phyloP scores from a whole-genome alignment of 2,113 vertebrate species.

The Prietella phreatophila region DNA sequence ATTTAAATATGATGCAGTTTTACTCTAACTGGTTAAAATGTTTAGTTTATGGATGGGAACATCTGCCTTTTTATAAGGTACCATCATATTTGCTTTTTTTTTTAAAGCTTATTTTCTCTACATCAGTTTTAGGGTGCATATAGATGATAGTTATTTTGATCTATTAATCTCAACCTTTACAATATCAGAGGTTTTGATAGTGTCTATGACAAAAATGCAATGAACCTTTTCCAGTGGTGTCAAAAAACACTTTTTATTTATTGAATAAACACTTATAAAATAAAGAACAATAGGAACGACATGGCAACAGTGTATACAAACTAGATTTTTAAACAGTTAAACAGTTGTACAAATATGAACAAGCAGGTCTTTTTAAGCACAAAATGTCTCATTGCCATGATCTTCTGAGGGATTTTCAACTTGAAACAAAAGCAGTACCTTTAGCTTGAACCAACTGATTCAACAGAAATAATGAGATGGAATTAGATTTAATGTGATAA shows the following conservation, averaged over 20 bases:
- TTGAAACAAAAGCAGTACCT: background rate
- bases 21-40: background rate
- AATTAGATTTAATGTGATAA: background rate
- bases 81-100: background rate
- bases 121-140: background rate
- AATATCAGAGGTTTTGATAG: background rate
- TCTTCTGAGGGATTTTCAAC: background rate
- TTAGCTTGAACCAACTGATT: background rate
- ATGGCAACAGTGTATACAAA: background rate
- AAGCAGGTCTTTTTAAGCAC: background rate
- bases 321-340: background rate
- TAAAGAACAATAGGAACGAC: background rate
- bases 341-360: background rate
- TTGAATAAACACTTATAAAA: background rate
- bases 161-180: background rate
- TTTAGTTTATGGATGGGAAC: background rate
- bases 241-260: background rate
- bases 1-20: background rate
- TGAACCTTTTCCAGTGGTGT: background rate
- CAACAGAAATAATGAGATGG: background rate
- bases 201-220: background rate
- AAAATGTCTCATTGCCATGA: background rate
- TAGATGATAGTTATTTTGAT: background rate
- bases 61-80: background rate
- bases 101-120: background rate